Evolutionary conservation across 2,888 invertebrate genomes (phyloP), one percentile per base, ranked within the genome.

Genomic region (Galeruca laticollis): DNA sequence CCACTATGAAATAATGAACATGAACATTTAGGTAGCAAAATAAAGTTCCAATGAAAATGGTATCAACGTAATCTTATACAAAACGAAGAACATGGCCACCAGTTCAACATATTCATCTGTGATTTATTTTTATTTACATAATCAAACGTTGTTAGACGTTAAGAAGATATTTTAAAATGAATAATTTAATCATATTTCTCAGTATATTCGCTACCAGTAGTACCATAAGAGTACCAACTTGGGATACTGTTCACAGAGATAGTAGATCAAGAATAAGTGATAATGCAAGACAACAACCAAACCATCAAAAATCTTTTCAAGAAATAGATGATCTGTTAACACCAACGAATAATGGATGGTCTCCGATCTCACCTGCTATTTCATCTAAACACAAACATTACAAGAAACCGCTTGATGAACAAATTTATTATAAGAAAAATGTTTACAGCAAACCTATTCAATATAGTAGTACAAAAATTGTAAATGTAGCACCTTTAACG

Each of bases 91-190:
- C 35, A 66, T 66, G 66, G 66, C 59, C 13, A 13, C 10, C 20
- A 21, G 21, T 51, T 59, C 51, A 60, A 18, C 51, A 26, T 21
- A 49, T 47, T 13, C 5, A 35, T 51, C 59, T 59, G 66, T 51
- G 59, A 66, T 66, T 60, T n/a, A 40, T 51, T n/a, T 20, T 35
- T 59, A 35, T 51, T 60, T 66, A 26, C 49, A 57, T n/a, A 21
- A 40, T 2, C 37, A 18, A 62, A 33, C 10, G 21, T 21, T 52
- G 49, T 26, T 37, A n/a, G 13, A 65, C 13, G 18, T 37, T 20
- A 51, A 68, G 2, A 60, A 75, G 60, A 72, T 74, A 75, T 77
- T 72, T 72, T 72, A 78, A 77, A 73, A 79, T 78, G 79, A 74
- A 75, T 73, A 65, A 68, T 40, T 70, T 75, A 47, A 54, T 75